Percentiles rank a stretch among this genome's conserved stretches.
Evolutionary conservation across 2,797 vertebrate species (phyloP).

Genomic region (Lepidocolaptes lacrymiger): DNA sequence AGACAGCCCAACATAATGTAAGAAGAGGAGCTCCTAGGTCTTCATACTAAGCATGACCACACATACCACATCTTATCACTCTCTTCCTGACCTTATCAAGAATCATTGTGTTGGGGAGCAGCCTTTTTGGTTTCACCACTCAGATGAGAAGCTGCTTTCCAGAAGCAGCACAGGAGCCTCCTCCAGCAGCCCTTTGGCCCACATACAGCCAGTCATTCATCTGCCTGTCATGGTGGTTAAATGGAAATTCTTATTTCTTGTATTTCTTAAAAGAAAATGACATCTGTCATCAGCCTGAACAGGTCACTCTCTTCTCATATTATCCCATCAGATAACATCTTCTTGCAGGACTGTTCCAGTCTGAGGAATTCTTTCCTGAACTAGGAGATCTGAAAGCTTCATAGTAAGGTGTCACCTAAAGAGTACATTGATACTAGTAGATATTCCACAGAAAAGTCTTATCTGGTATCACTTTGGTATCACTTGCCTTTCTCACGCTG

Average conservation of each 20-base stretch:
- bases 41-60: background rate
- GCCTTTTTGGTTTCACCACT: background rate
- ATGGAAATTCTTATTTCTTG: background rate
- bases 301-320: background rate
- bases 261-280: background rate
- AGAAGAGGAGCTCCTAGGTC: background rate
- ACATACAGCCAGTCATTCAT: background rate
- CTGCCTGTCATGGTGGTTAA: background rate
- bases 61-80: rapidly evolving
- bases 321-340: background rate
- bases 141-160: background rate
- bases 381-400: background rate
- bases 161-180: background rate
- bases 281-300: background rate
- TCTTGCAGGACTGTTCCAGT: background rate
- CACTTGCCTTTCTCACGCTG: background rate
- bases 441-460: background rate
- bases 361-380: background rate
- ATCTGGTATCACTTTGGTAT: background rate
- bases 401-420: background rate
- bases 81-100: background rate
- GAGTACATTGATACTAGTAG: background rate
- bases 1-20: background rate
- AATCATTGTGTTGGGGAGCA: background rate
- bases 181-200: background rate